These are phyloP conservation scores for Caenorhabditis doughertyi DNA, from an alignment of 2,888 invertebrate species.

Conservation along the genomic window DNA sequence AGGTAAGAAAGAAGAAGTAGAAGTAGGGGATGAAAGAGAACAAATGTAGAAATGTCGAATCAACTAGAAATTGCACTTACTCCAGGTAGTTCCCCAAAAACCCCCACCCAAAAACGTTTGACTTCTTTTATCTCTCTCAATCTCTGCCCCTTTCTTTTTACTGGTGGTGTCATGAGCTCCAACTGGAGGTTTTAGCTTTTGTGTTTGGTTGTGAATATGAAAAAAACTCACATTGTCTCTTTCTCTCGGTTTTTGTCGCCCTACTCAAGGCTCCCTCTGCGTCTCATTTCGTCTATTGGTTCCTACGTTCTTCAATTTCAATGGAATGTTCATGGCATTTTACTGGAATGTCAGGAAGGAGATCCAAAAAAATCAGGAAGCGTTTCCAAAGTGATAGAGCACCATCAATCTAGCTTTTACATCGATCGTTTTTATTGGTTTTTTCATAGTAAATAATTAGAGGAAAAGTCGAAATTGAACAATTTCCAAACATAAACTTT, in stretches of 20 bases:
- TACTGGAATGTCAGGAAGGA: slow-evolving; percentile 25
- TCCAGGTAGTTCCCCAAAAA: background rate
- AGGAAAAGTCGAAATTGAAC: no score
- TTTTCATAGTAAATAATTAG: no score
- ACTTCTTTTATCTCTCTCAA: background rate
- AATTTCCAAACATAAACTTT: no score
- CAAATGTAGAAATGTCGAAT: background rate
- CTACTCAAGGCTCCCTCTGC: slow-evolving; percentile 23
- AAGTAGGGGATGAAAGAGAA: no score
- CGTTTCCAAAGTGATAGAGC: background rate
- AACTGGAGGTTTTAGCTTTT: slow-evolving; percentile 16
- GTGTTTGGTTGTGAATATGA: slow-evolving; percentile 56
- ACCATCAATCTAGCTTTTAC: background rate
- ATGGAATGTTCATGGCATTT: slow-evolving; percentile 40
- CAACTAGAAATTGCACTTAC: background rate
- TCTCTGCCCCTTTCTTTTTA: background rate
- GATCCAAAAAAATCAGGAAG: slow-evolving; percentile 5
- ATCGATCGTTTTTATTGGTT: no score
- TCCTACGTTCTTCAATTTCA: slow-evolving; percentile 15
- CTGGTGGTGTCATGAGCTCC: slow-evolving; percentile 15
- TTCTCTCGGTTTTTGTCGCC: slow-evolving; percentile 5
- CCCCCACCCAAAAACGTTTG: background rate
- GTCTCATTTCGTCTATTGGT: slow-evolving; percentile 37
- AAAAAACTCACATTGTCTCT: slow-evolving; percentile 59
- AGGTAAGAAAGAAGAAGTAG: background rate